Evolutionary conservation across 2,797 vertebrate species (phyloP).

Genomic region (Fundulus diaphanus): DNA sequence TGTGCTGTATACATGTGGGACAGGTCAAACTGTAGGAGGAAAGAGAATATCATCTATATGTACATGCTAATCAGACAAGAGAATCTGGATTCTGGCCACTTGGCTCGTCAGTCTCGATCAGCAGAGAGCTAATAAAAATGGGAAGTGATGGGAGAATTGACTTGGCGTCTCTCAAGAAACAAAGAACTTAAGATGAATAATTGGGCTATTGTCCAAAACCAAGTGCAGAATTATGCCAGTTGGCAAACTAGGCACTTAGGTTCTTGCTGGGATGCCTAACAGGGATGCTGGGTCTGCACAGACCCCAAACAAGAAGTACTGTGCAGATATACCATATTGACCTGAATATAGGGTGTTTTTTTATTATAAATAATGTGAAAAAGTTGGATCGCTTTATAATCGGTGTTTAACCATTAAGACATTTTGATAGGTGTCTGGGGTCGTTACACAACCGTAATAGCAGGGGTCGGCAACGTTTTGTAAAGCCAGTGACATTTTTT

Average conservation of each 20-base stretch:
- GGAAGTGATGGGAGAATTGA: conserved; percentile 57
- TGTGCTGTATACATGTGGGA: conserved; percentile 39
- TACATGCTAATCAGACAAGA: conserved; percentile 49
- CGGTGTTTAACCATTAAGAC: no score
- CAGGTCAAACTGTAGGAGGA: conserved; percentile 55
- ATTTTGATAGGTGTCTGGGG: no score
- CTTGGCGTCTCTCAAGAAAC: conserved; percentile 55
- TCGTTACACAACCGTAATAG: no score
- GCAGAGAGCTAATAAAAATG: conserved; percentile 55
- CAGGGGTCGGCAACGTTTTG: no score
- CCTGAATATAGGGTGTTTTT: no score
- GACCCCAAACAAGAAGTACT: conserved; percentile 44
- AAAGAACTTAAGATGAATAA: conserved; percentile 62
- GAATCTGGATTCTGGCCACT: conserved; percentile 45
- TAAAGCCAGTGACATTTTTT: no score
- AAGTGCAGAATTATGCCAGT: conserved; percentile 63
- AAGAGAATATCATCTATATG: conserved; percentile 55
- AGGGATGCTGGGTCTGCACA: conserved; percentile 44
- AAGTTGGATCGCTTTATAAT: no score
- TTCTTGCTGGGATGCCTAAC: conserved; percentile 59
- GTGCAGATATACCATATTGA: conserved; percentile 37
- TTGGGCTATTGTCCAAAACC: conserved; percentile 59
- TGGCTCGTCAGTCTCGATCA: conserved; percentile 54
- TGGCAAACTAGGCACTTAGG: conserved; percentile 58
- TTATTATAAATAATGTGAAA: no score